phyloP scores from a whole-genome alignment of 2,888 invertebrate species.

The Malthinus flaveolus region DNA sequence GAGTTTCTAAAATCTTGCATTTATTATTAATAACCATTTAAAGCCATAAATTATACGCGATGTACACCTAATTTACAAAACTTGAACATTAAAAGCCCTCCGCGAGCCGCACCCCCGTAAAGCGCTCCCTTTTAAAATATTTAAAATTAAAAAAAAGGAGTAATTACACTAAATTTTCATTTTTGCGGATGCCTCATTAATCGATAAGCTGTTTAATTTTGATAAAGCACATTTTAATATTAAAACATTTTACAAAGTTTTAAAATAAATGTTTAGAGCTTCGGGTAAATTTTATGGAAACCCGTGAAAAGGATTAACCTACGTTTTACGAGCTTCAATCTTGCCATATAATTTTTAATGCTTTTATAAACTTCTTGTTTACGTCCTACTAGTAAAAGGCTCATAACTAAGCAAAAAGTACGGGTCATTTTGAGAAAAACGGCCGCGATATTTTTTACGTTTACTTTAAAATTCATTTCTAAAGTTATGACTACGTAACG shows the following conservation, averaged over 20 bases:
- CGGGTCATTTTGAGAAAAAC: constrained; percentile 13
- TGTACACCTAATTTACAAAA: constrained; percentile 22
- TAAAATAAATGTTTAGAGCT: too few relatives aligned
- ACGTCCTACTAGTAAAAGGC: constrained; percentile 5
- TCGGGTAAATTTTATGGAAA: too few relatives aligned
- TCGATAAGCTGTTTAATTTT: too few relatives aligned
- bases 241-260: too few relatives aligned
- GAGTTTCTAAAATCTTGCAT: constrained; percentile 28
- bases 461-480: constrained; percentile 19
- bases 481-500: constrained; percentile 20
- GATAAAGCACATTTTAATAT: too few relatives aligned
- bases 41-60: constrained; percentile 24
- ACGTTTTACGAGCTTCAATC: constrained; percentile 13
- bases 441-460: constrained; percentile 12
- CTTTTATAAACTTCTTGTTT: constrained; percentile 11
- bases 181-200: neutral
- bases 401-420: constrained; percentile 11
- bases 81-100: constrained; percentile 18
- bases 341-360: constrained; percentile 8
- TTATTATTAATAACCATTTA: constrained; percentile 28
- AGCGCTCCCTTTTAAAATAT: neutral
- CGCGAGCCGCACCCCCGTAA: neutral
- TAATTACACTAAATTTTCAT: neutral
- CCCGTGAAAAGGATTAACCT: too few relatives aligned
- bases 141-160: neutral